Percentiles rank a stretch among this genome's conserved stretches.
Conservation (phyloP, 1,140 invertebrate genomes). For the Atta cephalotes region DNA sequence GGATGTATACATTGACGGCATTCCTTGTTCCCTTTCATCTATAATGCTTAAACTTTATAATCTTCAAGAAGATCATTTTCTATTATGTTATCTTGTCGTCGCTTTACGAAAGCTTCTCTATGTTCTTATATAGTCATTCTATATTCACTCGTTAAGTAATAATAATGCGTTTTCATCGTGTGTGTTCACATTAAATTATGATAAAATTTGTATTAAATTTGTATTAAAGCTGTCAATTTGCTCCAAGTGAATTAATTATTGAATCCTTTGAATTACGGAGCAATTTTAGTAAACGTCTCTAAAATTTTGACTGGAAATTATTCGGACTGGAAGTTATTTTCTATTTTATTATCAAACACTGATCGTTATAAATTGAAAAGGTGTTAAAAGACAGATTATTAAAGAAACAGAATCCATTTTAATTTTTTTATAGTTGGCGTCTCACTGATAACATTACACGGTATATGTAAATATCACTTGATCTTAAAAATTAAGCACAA, state of each 20-base stretch:
- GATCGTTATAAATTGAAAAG: neutral
- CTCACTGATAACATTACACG: neutral
- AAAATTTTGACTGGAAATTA: neutral
- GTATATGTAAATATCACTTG: neutral
- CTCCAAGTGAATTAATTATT: constrained; percentile 2
- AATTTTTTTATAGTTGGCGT: neutral
- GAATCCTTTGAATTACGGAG: neutral
- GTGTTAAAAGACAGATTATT: neutral
- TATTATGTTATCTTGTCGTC: neutral
- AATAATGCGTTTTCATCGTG: neutral
- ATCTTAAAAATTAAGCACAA: neutral
- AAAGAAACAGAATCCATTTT: neutral
- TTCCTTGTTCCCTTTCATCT: constrained; percentile 1
- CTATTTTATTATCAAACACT: neutral
- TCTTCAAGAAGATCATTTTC: constrained; percentile 13
- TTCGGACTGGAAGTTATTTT: neutral
- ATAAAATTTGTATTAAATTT: neutral
- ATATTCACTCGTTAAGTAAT: neutral
- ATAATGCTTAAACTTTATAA: neutral
- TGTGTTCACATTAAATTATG: neutral
- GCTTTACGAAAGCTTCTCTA: neutral
- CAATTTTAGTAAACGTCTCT: neutral
- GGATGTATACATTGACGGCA: neutral
- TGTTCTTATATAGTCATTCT: neutral
- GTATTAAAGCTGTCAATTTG: neutral